Evolutionary conservation across 2,888 invertebrate genomes (phyloP), one percentile per base, ranked within the genome.

Genomic region (Diplazon laetatorius): DNA sequence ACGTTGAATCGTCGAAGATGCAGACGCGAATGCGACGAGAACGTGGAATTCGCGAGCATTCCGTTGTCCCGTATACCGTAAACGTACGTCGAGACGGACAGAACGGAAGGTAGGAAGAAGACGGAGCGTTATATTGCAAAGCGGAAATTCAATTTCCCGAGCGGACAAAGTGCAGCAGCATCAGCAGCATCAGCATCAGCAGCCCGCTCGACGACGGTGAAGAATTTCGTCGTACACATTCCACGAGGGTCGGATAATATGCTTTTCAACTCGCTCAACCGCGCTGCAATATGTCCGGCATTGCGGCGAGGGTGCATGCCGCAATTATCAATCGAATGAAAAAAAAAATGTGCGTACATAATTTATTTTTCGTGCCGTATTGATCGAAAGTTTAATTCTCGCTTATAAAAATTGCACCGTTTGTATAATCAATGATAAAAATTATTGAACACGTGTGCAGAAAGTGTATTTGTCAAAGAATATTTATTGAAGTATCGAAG

Each of bases 71-170:
- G 20, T 44, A 16, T 18, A 37, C 16, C 46, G 30, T 6, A 30
- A 35, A 39, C 68, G 18, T 55, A 20, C 52, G 5, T 57, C 48
- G 44, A 35, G 48, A 77, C 37, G 62, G 48, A 39, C 71, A 57
- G 55, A 72, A 69, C 62, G 72, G 59, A 80, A 80, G 72, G 76
- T 78, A 78, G 50, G 63, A 70, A 44, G 71, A 37, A 78, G 77
- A 72, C 74, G 75, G 60, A 63, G 52, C 48, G 77, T n/a, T n/a
- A 72, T 68, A 78, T 73, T 65, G 74, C 73, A 46, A 73, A 82
- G 78, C 82, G 82, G 80, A 82, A 82, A 82, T 82, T 82, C 80
- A 80, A 82, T 82, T 82, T 82, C 82, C 82, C 82, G 82, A 82
- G 80, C 68, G 78, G 80, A 80, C 78, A 59, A 22, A 55, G 35